These are phyloP conservation scores for Lerema accius DNA, from an alignment of 1,140 invertebrate species.

Conservation along the genomic window DNA sequence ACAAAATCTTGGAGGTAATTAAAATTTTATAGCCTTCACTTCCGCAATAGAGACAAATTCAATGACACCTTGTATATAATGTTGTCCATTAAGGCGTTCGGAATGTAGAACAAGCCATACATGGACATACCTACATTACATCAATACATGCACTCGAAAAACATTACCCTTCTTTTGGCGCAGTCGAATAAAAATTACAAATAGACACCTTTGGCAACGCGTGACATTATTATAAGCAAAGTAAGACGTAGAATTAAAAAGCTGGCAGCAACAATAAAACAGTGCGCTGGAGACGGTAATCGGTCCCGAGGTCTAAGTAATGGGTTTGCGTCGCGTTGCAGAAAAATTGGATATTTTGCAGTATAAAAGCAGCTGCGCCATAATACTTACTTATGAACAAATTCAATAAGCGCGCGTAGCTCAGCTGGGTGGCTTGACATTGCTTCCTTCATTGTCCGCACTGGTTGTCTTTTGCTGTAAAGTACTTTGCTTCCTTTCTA, in stretches of 20 bases:
- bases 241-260: conserved; percentile 20
- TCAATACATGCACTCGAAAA: too few species aligned
- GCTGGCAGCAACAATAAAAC: conserved; percentile 26
- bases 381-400: conserved; percentile 33
- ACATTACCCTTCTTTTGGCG: too few species aligned
- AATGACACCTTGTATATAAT: too few species aligned
- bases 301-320: conserved; percentile 24
- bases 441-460: not conserved
- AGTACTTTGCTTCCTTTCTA: not conserved
- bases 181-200: too few species aligned
- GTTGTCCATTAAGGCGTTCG: too few species aligned
- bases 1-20: too few species aligned
- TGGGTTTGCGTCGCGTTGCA: conserved; percentile 23
- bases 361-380: conserved; percentile 12
- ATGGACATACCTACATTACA: too few species aligned
- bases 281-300: conserved; percentile 20
- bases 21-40: too few species aligned
- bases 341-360: conserved; percentile 29
- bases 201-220: not conserved
- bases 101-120: too few species aligned
- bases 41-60: too few species aligned
- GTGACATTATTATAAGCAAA: conserved; percentile 19
- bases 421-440: conserved; percentile 8
- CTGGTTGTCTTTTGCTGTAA: not conserved
- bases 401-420: conserved; percentile 21